Conservation (phyloP, 2,113 vertebrate genomes). For the Pachycephala philippinensis region DNA sequence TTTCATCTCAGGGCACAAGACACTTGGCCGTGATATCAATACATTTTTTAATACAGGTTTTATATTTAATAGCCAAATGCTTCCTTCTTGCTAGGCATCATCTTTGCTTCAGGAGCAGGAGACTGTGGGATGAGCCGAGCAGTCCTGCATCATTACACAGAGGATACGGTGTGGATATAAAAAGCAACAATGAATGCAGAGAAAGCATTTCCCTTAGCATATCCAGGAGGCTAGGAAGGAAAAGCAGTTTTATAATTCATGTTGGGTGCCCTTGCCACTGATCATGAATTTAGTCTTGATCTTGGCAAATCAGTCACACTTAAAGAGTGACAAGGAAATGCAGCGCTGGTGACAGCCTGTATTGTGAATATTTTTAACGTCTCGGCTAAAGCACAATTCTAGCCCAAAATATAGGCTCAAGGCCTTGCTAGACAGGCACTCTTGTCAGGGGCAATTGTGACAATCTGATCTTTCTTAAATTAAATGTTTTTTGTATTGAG, state of each 20-base stretch:
- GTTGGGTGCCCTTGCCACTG: conserved; percentile 23
- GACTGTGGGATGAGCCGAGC: neutral
- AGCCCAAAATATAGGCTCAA: neutral
- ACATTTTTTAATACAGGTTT: neutral
- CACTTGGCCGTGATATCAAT: neutral
- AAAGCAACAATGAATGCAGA: neutral
- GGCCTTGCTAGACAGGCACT: neutral
- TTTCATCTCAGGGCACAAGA: neutral
- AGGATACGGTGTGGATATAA: neutral
- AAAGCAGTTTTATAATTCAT: conserved; percentile 42
- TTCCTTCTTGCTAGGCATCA: neutral
- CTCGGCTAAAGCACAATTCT: neutral
- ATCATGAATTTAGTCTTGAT: conserved; percentile 35
- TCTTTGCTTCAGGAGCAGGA: neutral
- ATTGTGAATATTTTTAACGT: neutral
- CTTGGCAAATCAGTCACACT: conserved; percentile 46
- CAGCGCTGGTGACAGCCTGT: neutral
- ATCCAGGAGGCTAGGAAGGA: neutral
- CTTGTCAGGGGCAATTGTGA: neutral
- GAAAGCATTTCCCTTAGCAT: neutral
- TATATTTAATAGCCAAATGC: neutral
- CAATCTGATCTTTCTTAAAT: conserved; percentile 10
- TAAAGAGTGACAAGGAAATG: conserved; percentile 28
- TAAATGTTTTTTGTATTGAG: neutral
- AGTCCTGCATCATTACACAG: neutral